Percentiles rank a stretch among this genome's conserved stretches.
Conservation (phyloP, 2,888 invertebrate species). For the Protodeltote pygarga region DNA sequence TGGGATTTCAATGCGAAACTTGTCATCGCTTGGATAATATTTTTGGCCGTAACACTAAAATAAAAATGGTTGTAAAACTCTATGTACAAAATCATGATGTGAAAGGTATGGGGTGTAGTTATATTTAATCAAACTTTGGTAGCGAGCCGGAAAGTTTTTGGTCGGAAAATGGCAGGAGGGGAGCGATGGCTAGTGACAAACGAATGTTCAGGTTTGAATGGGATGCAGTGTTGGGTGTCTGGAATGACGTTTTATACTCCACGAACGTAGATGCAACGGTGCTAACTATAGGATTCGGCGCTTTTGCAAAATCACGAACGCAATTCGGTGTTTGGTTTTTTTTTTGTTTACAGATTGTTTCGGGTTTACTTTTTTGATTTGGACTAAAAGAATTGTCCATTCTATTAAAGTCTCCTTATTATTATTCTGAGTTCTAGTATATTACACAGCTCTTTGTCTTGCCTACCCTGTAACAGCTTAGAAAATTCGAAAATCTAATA, state of each 20-base stretch:
- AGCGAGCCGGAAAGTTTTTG: constrained; percentile 47
- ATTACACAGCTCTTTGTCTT: too few relatives aligned
- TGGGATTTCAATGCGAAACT: constrained; percentile 61
- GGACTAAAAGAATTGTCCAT: too few relatives aligned
- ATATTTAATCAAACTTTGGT: constrained; percentile 56
- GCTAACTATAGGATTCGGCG: not conserved
- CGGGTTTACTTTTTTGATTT: too few relatives aligned
- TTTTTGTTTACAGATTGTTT: not conserved
- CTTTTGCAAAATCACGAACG: constrained; percentile 3
- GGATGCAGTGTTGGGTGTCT: constrained; percentile 12
- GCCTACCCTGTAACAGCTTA: too few relatives aligned
- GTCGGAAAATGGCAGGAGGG: constrained; percentile 31
- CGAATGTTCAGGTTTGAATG: constrained; percentile 29
- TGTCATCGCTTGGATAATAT: constrained; percentile 65
- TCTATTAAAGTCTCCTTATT: too few relatives aligned
- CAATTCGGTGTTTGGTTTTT: not conserved
- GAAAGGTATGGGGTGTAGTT: constrained; percentile 32
- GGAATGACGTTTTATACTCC: constrained; percentile 13
- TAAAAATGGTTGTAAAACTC: constrained; percentile 73
- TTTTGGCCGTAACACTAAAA: constrained; percentile 77
- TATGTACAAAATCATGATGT: constrained; percentile 63
- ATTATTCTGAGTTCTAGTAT: too few relatives aligned
- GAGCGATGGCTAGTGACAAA: constrained; percentile 28
- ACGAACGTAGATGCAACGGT: not conserved
- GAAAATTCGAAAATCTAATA: too few relatives aligned